These are phyloP conservation scores for Julus scandinavius DNA, from an alignment of 2,888 invertebrate genomes.

Conservation along the genomic window DNA sequence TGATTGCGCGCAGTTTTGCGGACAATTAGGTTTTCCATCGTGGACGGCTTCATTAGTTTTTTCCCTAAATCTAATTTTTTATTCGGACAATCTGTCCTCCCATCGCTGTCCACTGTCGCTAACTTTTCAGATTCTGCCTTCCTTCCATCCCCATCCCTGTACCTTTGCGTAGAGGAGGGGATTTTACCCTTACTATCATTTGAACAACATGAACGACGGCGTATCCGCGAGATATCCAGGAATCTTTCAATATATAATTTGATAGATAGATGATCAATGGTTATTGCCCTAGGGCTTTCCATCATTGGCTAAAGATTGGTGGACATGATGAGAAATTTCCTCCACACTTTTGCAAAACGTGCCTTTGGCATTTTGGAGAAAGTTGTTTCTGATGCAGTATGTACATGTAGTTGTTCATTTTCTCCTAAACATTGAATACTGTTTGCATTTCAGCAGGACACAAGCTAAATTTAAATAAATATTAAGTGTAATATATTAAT, in stretches of 20 bases:
- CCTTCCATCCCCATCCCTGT: slow-evolving; percentile 21
- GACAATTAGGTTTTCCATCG: slow-evolving; percentile 50
- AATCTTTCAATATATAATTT: slow-evolving; percentile 39
- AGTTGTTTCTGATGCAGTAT: neutral
- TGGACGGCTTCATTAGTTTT: slow-evolving; percentile 44
- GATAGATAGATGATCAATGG: slow-evolving; percentile 38
- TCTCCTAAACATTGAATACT: neutral
- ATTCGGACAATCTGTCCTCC: slow-evolving; percentile 46
- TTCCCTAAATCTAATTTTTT: slow-evolving; percentile 48
- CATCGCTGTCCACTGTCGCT: neutral
- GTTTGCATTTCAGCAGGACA: too few species aligned
- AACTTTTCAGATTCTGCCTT: slow-evolving; percentile 8
- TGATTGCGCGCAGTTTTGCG: slow-evolving; percentile 47
- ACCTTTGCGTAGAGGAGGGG: slow-evolving; percentile 36
- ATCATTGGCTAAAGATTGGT: slow-evolving; percentile 16
- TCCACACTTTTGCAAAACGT: neutral
- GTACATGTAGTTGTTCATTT: neutral
- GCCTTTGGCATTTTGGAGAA: neutral
- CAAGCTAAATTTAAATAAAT: too few species aligned
- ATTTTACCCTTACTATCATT: neutral
- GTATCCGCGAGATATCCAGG: neutral
- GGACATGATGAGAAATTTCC: slow-evolving; percentile 3
- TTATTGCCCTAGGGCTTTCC: slow-evolving; percentile 7
- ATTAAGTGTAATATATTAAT: too few species aligned
- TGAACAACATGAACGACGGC: neutral